Base-by-base conservation (phyloP, 1,140 invertebrate species). In the Brachionus sp. region DNA sequence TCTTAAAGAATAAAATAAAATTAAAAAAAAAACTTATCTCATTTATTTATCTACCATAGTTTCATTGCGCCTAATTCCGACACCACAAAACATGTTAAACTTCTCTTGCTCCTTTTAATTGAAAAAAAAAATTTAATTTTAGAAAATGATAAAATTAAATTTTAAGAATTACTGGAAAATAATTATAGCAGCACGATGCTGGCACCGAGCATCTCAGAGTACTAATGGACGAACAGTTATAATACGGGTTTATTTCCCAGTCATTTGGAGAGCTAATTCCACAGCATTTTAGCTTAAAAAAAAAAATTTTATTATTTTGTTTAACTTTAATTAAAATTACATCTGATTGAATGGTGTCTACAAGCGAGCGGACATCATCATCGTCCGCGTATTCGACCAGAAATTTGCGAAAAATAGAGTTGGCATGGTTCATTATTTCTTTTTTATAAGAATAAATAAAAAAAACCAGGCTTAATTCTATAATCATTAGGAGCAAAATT, bases 11-110 rank as follows among this genome's bases (percentile, higher is more conserved):
- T 57, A 6, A 19, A n/a, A 53, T 13, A 53, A 53, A n/a, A 5
- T 53, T 53, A 13, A 7, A 13, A 25, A 64, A 25, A 64, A 25
- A 7, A 12, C 19, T 13, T 25, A 64, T 5, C 0, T 37, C 6
- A 57, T 57, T 5, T 19, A 3, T 6, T 23, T 19, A 57, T 5
- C 29, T 66, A 66, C 64, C 33, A 37, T 2, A 29, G 73, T 77
- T n/a, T 53, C 73, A 42, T 78, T 78, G 0, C 42, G 23, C 6
- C 75, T 42, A 7, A 78, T 35, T 13, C 46, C 75, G 6, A 78
- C 53, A 3, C 75, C 75, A 78, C 75, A 78, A 37, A 78, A 78
- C 75, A 57, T 53, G 44, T 78, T 78, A 37, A 78, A 78, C 13
- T 62, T 62, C 0, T 29, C 75, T 10, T 53, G 53, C 13, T 78